Conservation (phyloP, 2,888 invertebrate genomes). For the Horisme vitalbata region DNA sequence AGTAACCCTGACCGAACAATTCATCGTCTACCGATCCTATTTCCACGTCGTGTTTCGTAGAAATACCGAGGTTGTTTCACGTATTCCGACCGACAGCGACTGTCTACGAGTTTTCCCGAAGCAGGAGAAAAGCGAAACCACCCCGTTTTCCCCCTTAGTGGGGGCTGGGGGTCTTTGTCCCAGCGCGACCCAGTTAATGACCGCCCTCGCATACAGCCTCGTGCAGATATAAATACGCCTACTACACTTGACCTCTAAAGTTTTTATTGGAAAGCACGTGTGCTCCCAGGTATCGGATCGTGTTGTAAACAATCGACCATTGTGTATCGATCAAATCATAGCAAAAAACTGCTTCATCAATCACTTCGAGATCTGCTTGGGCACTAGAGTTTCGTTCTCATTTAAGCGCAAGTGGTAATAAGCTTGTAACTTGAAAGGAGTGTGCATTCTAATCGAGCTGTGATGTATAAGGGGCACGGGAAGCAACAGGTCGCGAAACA, state of each 20-base stretch:
- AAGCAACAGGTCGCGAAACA: conserved; percentile 81
- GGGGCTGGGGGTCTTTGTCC: conserved; percentile 74
- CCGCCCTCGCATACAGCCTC: conserved; percentile 77
- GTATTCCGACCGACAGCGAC: conserved; percentile 49
- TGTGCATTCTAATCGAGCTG: conserved; percentile 49
- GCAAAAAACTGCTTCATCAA: conserved; percentile 23
- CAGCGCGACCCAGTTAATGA: conserved; percentile 81
- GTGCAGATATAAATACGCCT: conserved; percentile 81
- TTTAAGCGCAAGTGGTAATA: conserved; percentile 43
- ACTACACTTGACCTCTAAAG: conserved; percentile 83
- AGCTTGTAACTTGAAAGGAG: conserved; percentile 50
- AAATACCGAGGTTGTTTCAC: conserved; percentile 57
- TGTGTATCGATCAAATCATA: conserved; percentile 18
- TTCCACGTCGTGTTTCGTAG: conserved; percentile 48
- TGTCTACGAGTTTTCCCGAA: conserved; percentile 41
- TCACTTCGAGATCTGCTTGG: conserved; percentile 14
- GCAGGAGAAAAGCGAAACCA: conserved; percentile 70
- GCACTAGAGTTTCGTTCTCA: conserved; percentile 33
- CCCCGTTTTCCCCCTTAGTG: conserved; percentile 58
- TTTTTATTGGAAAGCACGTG: conserved; percentile 81
- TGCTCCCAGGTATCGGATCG: conserved; percentile 60
- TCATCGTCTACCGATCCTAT: conserved; percentile 30
- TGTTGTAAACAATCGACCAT: conserved; percentile 63
- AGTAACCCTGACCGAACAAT: conserved; percentile 32
- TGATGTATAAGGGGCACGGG: conserved; percentile 50